Percentiles rank a stretch among this genome's conserved stretches.
Conservation (phyloP, 1,140 invertebrate genomes). For the Latrodectus geometricus region DNA sequence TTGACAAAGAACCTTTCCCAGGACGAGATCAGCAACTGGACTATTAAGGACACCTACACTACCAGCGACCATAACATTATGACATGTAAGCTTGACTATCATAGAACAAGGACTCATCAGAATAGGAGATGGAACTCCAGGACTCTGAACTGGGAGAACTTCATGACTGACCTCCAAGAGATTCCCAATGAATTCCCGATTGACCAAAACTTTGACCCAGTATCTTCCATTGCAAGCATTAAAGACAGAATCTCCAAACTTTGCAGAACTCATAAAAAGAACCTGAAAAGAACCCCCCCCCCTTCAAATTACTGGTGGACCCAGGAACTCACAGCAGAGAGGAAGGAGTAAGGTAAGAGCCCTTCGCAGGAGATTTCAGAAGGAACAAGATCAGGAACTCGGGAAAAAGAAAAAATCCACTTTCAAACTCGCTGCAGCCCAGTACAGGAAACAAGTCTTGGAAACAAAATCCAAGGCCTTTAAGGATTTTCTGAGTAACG, state of each 20-base stretch:
- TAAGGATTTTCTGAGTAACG: background rate
- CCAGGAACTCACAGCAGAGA: background rate
- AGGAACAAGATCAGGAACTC: background rate
- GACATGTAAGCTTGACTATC: background rate
- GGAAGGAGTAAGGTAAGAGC: background rate
- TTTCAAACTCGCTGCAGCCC: background rate
- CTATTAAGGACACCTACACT: background rate
- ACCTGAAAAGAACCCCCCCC: background rate
- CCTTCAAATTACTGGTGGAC: constrained; percentile 4
- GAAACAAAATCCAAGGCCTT: background rate
- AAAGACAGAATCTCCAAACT: background rate
- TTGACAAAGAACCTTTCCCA: background rate
- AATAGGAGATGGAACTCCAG: background rate
- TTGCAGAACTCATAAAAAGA: background rate
- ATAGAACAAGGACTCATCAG: background rate
- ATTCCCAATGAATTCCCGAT: background rate
- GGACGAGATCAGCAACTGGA: background rate
- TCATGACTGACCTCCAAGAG: background rate
- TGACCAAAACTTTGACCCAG: background rate
- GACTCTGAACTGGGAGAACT: background rate
- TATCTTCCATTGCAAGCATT: background rate
- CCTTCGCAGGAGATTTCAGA: background rate
- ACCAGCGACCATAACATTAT: background rate
- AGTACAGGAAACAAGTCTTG: background rate
- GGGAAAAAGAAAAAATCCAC: background rate